These are phyloP conservation scores for Macrophya alboannulata DNA, from an alignment of 2,888 invertebrate species.

Conservation along the genomic window DNA sequence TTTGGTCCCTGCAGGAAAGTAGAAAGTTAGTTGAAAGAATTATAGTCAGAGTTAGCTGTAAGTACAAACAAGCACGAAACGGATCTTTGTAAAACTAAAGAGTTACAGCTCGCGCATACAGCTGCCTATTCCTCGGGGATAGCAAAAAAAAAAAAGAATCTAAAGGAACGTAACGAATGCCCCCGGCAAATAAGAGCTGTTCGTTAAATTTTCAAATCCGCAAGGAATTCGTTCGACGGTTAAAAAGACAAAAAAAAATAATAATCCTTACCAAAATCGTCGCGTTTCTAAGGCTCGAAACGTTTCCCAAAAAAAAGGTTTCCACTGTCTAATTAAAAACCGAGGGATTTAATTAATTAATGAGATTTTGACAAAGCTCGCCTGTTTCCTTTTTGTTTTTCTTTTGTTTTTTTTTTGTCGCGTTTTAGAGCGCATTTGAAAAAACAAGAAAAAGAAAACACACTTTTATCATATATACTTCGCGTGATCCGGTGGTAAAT, in stretches of 20 bases:
- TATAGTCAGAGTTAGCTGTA: constrained; percentile 38
- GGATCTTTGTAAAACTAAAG: constrained; percentile 4
- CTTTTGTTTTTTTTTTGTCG: neutral
- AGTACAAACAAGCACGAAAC: constrained; percentile 25
- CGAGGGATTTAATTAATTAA: neutral
- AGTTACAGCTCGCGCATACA: neutral
- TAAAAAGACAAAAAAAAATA: neutral
- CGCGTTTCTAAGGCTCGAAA: neutral
- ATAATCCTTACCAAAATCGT: neutral
- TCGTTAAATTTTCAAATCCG: constrained; percentile 21
- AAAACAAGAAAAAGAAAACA: neutral
- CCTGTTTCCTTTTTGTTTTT: neutral
- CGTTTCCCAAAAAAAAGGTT: neutral
- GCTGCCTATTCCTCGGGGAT: neutral
- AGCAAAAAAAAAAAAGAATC: neutral
- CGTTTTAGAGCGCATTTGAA: neutral
- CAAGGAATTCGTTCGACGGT: neutral
- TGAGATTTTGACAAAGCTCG: neutral
- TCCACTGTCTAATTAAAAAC: neutral
- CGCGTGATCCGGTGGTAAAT: constrained; percentile 18
- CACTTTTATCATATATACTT: neutral
- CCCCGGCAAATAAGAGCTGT: neutral
- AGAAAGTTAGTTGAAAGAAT: constrained; percentile 49
- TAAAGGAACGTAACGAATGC: neutral
- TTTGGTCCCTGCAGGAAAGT: constrained; percentile 20